These are phyloP conservation scores for Rhagonycha fulva DNA, from an alignment of 2,888 invertebrate species.

Conservation along the genomic window DNA sequence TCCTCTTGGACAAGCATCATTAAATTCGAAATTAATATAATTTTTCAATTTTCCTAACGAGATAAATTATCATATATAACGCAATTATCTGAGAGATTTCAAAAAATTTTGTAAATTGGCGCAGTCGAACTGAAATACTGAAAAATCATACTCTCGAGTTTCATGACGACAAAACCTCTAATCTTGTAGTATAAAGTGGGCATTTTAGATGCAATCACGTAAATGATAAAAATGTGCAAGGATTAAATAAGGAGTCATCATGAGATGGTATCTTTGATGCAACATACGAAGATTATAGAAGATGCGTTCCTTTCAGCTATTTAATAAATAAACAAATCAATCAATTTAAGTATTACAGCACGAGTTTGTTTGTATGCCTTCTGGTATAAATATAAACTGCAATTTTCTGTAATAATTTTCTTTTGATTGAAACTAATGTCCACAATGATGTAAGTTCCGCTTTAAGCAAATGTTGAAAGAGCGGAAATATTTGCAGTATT, in stretches of 20 bases:
- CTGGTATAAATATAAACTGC: slow-evolving; percentile 3
- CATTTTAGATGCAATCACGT: neutral
- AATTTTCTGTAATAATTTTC: slow-evolving; percentile 16
- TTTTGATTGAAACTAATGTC: slow-evolving; percentile 14
- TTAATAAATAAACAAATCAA: neutral
- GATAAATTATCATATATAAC: neutral
- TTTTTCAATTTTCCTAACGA: neutral
- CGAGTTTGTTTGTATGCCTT: slow-evolving; percentile 2
- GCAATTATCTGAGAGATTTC: neutral
- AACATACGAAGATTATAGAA: neutral
- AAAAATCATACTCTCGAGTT: neutral
- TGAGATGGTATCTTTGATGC: neutral
- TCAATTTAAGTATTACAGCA: neutral
- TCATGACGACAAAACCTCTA: neutral
- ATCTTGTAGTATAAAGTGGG: neutral
- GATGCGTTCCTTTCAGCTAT: neutral
- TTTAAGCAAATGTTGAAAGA: slow-evolving; percentile 4
- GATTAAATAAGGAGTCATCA: neutral
- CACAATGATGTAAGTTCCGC: slow-evolving; percentile 6
- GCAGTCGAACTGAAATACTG: neutral
- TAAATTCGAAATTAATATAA: neutral
- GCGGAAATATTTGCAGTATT: slow-evolving; percentile 12
- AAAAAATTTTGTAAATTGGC: neutral
- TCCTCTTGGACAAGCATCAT: neutral
- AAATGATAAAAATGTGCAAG: neutral